Percentiles rank a stretch among this genome's conserved stretches.
Evolutionary conservation across 53 echinoderm and acorn worm species (phyloP).

Genomic region (Echinarachnius parma): DNA sequence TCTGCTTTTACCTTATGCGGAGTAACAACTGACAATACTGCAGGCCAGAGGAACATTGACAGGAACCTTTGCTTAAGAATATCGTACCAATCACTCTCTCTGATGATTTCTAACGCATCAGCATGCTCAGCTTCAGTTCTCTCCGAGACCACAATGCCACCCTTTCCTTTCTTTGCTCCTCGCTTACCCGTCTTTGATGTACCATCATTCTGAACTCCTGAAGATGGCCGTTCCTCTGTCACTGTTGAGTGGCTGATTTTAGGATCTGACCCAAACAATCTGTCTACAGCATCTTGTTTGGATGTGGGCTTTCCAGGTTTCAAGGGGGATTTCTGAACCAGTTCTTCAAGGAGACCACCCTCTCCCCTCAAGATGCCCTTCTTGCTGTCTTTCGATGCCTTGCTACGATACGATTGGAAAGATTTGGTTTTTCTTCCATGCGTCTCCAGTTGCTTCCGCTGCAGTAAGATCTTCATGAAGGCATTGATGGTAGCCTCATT

Average conservation of each 20-base stretch:
- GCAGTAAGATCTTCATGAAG: constrained; percentile 35
- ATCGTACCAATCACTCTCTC: constrained; percentile 46
- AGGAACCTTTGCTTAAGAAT: constrained; percentile 48
- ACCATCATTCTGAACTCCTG: neutral
- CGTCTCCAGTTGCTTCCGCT: constrained; percentile 41
- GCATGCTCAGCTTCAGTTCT: neutral
- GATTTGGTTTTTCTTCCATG: neutral
- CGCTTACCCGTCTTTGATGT: neutral
- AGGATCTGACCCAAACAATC: too few species aligned
- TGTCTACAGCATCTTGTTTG: too few species aligned
- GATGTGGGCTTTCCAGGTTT: too few species aligned
- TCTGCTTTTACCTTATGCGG: too few species aligned
- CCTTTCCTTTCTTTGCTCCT: neutral
- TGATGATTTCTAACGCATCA: constrained; percentile 20
- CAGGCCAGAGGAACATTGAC: constrained; percentile 65
- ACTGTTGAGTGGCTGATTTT: too few species aligned
- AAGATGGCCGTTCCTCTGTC: too few species aligned
- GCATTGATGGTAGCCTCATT: constrained; percentile 48
- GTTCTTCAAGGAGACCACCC: constrained; percentile 22
- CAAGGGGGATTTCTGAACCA: neutral
- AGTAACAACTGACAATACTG: constrained; percentile 39
- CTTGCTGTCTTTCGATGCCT: neutral
- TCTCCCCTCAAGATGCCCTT: constrained; percentile 25
- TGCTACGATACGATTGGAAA: neutral
- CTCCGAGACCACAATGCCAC: neutral